Base-by-base conservation (phyloP, 2,888 invertebrate species). In the Arrhopalites spinosus region DNA sequence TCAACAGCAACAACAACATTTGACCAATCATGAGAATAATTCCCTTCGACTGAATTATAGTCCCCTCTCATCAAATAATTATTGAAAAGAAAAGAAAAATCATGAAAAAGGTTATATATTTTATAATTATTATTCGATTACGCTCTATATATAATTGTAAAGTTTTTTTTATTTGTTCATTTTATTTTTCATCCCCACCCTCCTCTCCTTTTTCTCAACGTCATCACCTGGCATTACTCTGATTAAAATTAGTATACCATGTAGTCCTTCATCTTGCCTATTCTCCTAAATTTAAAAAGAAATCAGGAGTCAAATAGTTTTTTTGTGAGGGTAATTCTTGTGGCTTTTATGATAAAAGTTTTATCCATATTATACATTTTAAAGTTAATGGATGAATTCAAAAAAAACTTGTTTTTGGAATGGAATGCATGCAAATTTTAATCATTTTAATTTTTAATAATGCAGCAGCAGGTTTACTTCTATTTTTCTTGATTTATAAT, bases 1-100 rank as follows among this genome's bases (percentile, higher is more conserved):
- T 3, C 17, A 50, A 17, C 15, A 50, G 2, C 50, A 50, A 17
- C 15, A 50, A 17, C 50, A n/a, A 7, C 45, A 25, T 25, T 23
- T 25, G 27, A 30, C 64, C 20, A 64, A 64, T 64, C 11, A 64
- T 30, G 64, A 64, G 20, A 30, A 27, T 30, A 27, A 29, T 27
- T 30, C 64, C 27, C 29, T 64, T n/a, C 64, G 64, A 64, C 64
- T 64, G 64, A 64, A 30, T 30, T 64, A 30, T 30, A 64, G 30
- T 30, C 64, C 64, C 29, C 30, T 64, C 29, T 64, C 64, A 29
- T 64, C 64, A 30, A 64, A 64, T 64, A 25, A 30, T 50, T 50
- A n/a, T 5, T n/a, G n/a, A 50, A 50, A n/a, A n/a, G n/a, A n/a
- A n/a, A n/a, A n/a, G n/a, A n/a, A n/a, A n/a, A 50, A n/a, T n/a